Percentiles rank a stretch among this genome's conserved stretches.
phyloP scores from a whole-genome alignment of 2,888 invertebrate species.

The Pilophorus perplexus region DNA sequence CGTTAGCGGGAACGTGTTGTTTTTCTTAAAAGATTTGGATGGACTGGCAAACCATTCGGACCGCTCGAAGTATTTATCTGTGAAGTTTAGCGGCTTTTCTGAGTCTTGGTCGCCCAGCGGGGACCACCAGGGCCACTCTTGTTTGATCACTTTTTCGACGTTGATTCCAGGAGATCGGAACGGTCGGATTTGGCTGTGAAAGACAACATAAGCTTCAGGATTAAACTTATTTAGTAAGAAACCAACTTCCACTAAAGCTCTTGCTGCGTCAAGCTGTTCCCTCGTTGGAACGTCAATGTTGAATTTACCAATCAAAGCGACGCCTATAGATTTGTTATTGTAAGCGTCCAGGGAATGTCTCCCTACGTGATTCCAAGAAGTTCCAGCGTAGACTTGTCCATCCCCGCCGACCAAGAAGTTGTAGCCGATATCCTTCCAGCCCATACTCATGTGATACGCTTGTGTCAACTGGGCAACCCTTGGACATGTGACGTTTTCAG shows the following conservation, averaged over 20 bases:
- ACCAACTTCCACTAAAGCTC: constrained; percentile 39
- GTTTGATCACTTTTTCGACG: background rate
- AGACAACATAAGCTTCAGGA: constrained; percentile 35
- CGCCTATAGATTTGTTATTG: constrained; percentile 19
- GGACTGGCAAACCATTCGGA: constrained; percentile 34
- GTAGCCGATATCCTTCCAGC: constrained; percentile 44
- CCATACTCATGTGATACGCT: constrained; percentile 30
- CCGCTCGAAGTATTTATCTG: background rate
- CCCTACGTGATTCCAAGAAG: constrained; percentile 58
- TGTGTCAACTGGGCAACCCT: constrained; percentile 32
- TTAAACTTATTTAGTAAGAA: constrained; percentile 29
- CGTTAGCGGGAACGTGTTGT: background rate
- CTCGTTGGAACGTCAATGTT: constrained; percentile 1
- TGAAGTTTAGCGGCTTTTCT: background rate
- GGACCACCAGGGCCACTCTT: constrained; percentile 21
- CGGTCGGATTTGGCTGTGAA: constrained; percentile 33
- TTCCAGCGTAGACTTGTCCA: constrained; percentile 46
- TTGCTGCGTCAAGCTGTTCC: constrained; percentile 37
- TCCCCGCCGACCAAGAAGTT: constrained; percentile 47
- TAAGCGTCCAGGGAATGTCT: constrained; percentile 38
- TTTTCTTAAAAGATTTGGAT: constrained; percentile 13
- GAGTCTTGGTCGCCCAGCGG: constrained; percentile 1
- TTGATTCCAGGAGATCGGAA: constrained; percentile 41
- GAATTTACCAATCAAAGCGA: constrained; percentile 42
- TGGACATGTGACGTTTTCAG: constrained; percentile 10